Base-by-base conservation (phyloP, 2,113 vertebrate species). In the Osmerus mordax region DNA sequence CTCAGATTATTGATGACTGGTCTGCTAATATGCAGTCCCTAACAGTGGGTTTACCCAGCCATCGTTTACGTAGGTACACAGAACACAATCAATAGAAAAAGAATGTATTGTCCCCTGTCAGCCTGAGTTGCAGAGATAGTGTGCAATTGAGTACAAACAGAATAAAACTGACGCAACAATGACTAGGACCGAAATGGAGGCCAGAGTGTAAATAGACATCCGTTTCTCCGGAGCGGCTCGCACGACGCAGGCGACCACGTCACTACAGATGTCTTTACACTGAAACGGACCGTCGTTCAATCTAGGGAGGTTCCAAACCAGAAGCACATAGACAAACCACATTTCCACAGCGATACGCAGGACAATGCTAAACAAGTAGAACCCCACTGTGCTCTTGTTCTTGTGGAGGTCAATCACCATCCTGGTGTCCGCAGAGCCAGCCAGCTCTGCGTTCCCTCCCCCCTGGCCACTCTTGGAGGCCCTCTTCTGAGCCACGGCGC, bases 341-440 rank as follows among this genome's bases (percentile, higher is more conserved):
- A 65, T 18, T 86, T 92, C 84, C 0, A 83, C 74, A 41, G 84
- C 47, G 21, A 89, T 74, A 23, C 67, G 78, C 47, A 86, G 64
- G 23, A 79, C 16, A 32, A 88, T 81, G 47, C 85, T 88, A 15
- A 88, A 64, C 70, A 92, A 69, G 62, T 90, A 88, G 28, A 92
- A 79, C 9, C 82, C 18, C 58, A 89, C 58, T 0, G 77, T 47
- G 19, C 62, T 60, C 78, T 80, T 89, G 77, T 91, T 76, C 71
- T 70, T 55, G 47, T 83, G 82, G 53, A 92, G 79, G 72, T 88
- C 80, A 36, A 83, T 71, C 76, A 73, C 64, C 51, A 19, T 68
- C 59, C 60, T 58, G 32, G 81, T 74, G 56, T 71, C 72, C 25
- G 69, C 52, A 58, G 55, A 3, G 15, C 52, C 63, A 1, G 0